phyloP scores from a whole-genome alignment of 2,797 vertebrate species.

The Remorina albescens region DNA sequence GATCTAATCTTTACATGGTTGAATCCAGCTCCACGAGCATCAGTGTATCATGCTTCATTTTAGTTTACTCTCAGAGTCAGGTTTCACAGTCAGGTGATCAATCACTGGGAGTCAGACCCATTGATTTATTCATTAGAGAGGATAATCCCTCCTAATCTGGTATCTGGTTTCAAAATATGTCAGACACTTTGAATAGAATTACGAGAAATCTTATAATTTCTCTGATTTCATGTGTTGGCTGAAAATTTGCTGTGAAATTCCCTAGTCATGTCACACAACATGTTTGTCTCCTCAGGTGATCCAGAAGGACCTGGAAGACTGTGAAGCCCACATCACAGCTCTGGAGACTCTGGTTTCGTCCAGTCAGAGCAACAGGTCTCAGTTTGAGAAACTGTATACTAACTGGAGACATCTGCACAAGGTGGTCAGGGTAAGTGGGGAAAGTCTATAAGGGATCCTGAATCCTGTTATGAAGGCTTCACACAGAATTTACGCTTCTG shows the following conservation, averaged over 20 bases:
- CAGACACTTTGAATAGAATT: neutral
- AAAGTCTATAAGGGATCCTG: neutral
- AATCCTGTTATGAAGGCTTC: neutral
- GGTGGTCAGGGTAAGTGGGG: slow-evolving; percentile 84
- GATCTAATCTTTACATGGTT: neutral
- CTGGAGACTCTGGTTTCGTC: slow-evolving; percentile 85
- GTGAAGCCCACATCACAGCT: slow-evolving; percentile 83
- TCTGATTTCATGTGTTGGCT: neutral
- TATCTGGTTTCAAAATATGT: too few relatives aligned
- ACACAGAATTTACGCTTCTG: too few relatives aligned
- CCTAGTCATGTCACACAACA: too few relatives aligned
- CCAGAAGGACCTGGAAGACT: slow-evolving; percentile 89
- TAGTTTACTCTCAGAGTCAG: neutral
- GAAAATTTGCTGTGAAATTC: neutral
- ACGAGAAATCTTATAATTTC: neutral
- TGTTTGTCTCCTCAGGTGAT: slow-evolving; percentile 80
- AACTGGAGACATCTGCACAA: slow-evolving; percentile 85
- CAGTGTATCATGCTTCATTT: neutral
- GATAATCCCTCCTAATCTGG: neutral
- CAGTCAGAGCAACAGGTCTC: slow-evolving; percentile 81
- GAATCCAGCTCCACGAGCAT: neutral
- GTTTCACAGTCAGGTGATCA: neutral
- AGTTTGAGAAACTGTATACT: slow-evolving; percentile 83
- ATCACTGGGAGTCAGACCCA: slow-evolving; percentile 1
- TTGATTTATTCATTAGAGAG: neutral